These are phyloP conservation scores for Thalpophila matura DNA, from an alignment of 2,888 invertebrate species.

Conservation along the genomic window DNA sequence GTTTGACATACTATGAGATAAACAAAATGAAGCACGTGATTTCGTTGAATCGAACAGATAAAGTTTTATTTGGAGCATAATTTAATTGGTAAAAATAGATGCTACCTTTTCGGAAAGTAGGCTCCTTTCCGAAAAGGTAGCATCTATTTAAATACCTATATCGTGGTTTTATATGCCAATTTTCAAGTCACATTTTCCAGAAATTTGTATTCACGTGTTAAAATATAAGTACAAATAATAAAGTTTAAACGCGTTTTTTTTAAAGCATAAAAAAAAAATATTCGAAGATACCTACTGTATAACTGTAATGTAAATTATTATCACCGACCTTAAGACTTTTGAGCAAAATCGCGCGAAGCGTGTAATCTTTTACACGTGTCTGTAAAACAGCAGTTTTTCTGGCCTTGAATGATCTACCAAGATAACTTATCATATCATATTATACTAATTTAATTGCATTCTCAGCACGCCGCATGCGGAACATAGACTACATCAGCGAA, in stretches of 20 bases:
- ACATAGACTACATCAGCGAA: neutral
- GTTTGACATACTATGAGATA: conserved; percentile 46
- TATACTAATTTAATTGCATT: conserved; percentile 2
- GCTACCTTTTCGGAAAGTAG: neutral
- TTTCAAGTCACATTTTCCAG: neutral
- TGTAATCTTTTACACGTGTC: too few species aligned
- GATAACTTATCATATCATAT: neutral
- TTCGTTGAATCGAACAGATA: neutral
- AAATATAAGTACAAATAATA: too few species aligned
- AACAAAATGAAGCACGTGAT: conserved; percentile 25
- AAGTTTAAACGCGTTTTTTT: too few species aligned
- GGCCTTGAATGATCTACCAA: neutral
- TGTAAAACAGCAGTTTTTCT: neutral
- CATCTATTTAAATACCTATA: neutral
- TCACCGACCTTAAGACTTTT: too few species aligned
- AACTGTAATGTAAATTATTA: too few species aligned
- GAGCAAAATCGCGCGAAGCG: too few species aligned
- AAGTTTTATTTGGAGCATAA: neutral
- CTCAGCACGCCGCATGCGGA: conserved; percentile 4
- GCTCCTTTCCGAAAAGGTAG: neutral
- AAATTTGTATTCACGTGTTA: too few species aligned
- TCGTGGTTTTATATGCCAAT: neutral
- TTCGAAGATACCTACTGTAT: too few species aligned
- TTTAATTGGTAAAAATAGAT: too few species aligned
- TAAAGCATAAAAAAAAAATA: too few species aligned